Evolutionary conservation across 2,888 invertebrate genomes (phyloP).

Genomic region (Agonopterix subpropinquella): DNA sequence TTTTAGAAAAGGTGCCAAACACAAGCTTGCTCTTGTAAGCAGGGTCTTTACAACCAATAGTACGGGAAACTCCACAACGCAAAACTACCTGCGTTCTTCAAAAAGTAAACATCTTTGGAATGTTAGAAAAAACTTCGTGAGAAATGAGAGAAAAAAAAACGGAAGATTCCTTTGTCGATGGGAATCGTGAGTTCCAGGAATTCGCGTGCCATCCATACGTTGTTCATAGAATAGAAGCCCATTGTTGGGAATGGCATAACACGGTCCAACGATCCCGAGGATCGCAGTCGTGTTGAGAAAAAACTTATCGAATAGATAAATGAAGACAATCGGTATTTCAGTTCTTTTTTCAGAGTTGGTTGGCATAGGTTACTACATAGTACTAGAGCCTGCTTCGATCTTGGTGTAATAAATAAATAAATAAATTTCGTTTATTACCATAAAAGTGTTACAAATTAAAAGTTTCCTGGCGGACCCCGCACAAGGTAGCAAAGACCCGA

Average conservation of each 20-base stretch:
- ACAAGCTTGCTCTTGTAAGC: neutral
- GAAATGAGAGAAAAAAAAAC: constrained; percentile 45
- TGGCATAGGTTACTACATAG: too few relatives aligned
- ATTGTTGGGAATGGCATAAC: constrained; percentile 27
- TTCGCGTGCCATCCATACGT: constrained; percentile 61
- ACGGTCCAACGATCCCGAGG: constrained; percentile 2
- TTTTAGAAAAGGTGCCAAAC: neutral
- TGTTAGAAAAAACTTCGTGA: constrained; percentile 63
- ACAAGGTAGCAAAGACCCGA: too few relatives aligned
- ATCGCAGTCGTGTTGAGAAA: neutral
- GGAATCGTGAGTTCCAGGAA: constrained; percentile 65
- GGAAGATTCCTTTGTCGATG: constrained; percentile 45
- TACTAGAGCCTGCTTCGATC: too few relatives aligned
- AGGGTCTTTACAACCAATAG: neutral
- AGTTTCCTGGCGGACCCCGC: too few relatives aligned
- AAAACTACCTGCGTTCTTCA: constrained; percentile 51
- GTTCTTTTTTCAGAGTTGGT: too few relatives aligned
- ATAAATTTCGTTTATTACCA: too few relatives aligned
- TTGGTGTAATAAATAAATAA: too few relatives aligned
- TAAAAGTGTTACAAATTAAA: too few relatives aligned
- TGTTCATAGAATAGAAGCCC: constrained; percentile 26
- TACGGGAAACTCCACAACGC: constrained; percentile 2
- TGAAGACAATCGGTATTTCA: too few relatives aligned
- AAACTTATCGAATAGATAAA: too few relatives aligned
- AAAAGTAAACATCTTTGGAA: constrained; percentile 63